Evolutionary conservation across 1,140 invertebrate genomes (phyloP).

Genomic region (Anagrus nilaparvatae): DNA sequence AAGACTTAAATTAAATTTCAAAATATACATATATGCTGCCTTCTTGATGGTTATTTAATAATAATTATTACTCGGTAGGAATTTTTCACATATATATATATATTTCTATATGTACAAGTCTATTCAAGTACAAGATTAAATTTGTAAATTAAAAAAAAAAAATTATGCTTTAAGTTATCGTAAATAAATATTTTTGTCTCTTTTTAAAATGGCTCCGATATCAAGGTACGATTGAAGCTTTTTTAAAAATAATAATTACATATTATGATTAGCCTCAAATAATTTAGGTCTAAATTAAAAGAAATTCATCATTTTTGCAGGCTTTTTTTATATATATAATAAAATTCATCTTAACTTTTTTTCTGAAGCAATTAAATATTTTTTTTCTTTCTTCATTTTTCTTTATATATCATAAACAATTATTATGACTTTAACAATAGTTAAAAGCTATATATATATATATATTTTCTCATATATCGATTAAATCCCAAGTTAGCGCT

Average conservation of each 20-base stretch:
- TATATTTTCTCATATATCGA: conserved; percentile 32
- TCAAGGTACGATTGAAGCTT: too few relatives aligned
- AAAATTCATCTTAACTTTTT: conserved; percentile 4
- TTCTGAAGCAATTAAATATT: conserved; percentile 13
- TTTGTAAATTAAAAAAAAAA: too few relatives aligned
- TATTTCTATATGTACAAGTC: conserved; percentile 15
- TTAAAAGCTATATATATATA: conserved; percentile 41
- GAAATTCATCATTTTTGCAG: too few relatives aligned
- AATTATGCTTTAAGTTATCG: too few relatives aligned
- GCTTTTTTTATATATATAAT: conserved; percentile 24
- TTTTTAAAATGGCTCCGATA: too few relatives aligned
- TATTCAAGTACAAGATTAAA: conserved; percentile 13
- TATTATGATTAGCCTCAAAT: conserved; percentile 18
- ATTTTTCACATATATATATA: conserved; percentile 15
- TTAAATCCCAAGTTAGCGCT: conserved; percentile 40
- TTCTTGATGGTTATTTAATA: conserved; percentile 6
- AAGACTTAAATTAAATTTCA: conserved; percentile 14
- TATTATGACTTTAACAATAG: conserved; percentile 33
- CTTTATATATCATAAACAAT: conserved; percentile 20
- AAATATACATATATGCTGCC: conserved; percentile 12
- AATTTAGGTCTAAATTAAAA: conserved; percentile 22
- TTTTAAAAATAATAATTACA: too few relatives aligned
- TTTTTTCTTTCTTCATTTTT: conserved; percentile 22
- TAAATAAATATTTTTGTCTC: too few relatives aligned
- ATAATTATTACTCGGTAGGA: conserved; percentile 12